phyloP scores from a whole-genome alignment of 2,888 invertebrate genomes.

The Hesperia comma region DNA sequence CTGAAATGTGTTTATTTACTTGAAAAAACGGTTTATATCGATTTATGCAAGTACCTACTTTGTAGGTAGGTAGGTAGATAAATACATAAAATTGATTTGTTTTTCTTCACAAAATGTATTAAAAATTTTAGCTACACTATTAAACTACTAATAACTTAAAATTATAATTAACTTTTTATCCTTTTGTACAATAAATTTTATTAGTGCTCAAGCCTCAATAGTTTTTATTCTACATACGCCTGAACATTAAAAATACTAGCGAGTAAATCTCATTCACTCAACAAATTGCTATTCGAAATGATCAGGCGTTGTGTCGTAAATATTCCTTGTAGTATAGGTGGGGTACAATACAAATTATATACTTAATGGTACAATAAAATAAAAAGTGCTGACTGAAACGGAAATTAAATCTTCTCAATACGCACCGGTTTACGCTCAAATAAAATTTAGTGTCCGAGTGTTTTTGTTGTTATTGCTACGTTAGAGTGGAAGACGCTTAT shows the following conservation, averaged over 20 bases:
- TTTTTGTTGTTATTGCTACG: conserved; percentile 53
- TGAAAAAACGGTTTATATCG: no score
- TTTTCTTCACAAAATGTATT: no score
- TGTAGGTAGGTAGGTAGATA: no score
- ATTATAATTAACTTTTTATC: no score
- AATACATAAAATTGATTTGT: no score
- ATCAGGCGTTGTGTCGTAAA: conserved; percentile 58
- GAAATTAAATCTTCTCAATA: conserved; percentile 70
- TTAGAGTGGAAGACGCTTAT: conserved; percentile 45
- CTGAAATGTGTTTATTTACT: no score
- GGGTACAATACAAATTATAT: conserved; percentile 56
- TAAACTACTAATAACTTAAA: no score
- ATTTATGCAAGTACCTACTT: no score
- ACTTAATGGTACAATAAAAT: conserved; percentile 71
- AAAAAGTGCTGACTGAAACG: conserved; percentile 72
- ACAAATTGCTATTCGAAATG: conserved; percentile 59
- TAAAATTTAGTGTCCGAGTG: conserved; percentile 64
- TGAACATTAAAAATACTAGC: conserved; percentile 8
- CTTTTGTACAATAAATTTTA: no score
- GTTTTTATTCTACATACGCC: conserved; percentile 5
- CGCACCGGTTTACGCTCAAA: conserved; percentile 65
- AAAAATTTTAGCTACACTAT: no score
- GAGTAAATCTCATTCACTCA: conserved; percentile 22
- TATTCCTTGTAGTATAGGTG: conserved; percentile 45
- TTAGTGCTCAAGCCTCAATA: no score